Base-by-base conservation (phyloP, 1,140 invertebrate genomes). In the Mercenaria mercenaria region DNA sequence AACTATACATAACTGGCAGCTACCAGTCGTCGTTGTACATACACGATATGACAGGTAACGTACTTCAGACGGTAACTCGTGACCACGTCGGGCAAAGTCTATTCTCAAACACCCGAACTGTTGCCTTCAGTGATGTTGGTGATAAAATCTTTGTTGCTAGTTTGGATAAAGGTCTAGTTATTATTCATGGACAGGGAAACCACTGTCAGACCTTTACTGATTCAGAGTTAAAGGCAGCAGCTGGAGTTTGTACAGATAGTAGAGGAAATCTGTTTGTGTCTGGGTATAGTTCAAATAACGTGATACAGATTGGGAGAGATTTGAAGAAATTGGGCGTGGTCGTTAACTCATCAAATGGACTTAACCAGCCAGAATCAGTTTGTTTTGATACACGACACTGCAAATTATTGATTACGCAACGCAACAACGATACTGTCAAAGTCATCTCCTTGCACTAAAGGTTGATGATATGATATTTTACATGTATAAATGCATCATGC, bases 211-310 rank as follows among this genome's bases (percentile, higher is more conserved):
- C 32, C 8, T 43, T 61, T 15, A 43, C 18, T 26, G 81, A 64
- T 34, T 8, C 23, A 11, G 37, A 67, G 23, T 47, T 83, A 43
- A 47, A 29, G 1, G 0, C 0, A 41, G 39, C 20, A 26, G 0
- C 37, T 29, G 61, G 61, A 13, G 81, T 83, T 23, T 64, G 59
- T 83, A 61, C 56, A 2, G 81, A 83, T 50, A 37, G 81, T 39
- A 64, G 26, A 50, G 59, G 61, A 47, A 50, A 26, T 32, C 8
- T 83, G 34, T 69, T 83, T 83, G 81, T 69, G 1, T 34, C 10
- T 29, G 81, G 81, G 8, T 50, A 29, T 18, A 26, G 29, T 26
- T 83, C 81, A 20, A 11, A 47, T 18, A 67, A 67, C 69, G 41
- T 83, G 6, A 59, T 83, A 23, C 81, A 83, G 23, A 37, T 83